Conservation (phyloP, 2,888 invertebrate genomes). For the Eupithecia dodoneata region DNA sequence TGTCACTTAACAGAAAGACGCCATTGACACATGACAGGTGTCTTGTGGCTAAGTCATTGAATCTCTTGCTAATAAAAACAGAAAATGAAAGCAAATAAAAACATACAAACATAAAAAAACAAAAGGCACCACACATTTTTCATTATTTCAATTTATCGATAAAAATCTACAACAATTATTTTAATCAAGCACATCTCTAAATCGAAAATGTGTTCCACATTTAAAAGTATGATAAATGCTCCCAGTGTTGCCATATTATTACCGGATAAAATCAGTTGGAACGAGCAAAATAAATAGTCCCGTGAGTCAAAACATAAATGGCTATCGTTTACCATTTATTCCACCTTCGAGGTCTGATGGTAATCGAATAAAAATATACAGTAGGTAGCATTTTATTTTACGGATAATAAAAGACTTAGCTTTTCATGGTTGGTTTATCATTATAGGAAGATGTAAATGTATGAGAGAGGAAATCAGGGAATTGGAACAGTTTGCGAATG, state of each 20-base stretch:
- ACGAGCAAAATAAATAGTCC: conserved; percentile 34
- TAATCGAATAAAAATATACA: conserved; percentile 18
- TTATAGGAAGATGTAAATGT: background rate
- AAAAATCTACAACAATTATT: conserved; percentile 17
- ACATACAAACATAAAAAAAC: background rate
- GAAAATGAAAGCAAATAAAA: background rate
- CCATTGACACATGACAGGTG: background rate
- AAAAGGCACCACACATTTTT: background rate
- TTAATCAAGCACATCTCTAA: conserved; percentile 16
- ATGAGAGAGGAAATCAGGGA: conserved; percentile 4
- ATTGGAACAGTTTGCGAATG: background rate
- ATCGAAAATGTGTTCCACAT: conserved; percentile 13
- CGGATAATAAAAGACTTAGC: conserved; percentile 12
- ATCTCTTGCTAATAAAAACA: background rate
- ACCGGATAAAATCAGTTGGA: conserved; percentile 31
- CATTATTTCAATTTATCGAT: conserved; percentile 8
- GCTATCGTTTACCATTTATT: conserved; percentile 27
- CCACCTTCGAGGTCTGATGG: conserved; percentile 20
- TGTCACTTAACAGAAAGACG: background rate
- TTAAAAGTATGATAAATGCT: conserved; percentile 32
- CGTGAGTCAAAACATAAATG: conserved; percentile 28
- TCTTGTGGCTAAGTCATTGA: background rate
- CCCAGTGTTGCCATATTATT: conserved; percentile 37
- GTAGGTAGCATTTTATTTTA: conserved; percentile 4
- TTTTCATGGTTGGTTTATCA: conserved; percentile 11